Conservation (phyloP, 2,888 invertebrate species). For the Cryptocephalus primarius region DNA sequence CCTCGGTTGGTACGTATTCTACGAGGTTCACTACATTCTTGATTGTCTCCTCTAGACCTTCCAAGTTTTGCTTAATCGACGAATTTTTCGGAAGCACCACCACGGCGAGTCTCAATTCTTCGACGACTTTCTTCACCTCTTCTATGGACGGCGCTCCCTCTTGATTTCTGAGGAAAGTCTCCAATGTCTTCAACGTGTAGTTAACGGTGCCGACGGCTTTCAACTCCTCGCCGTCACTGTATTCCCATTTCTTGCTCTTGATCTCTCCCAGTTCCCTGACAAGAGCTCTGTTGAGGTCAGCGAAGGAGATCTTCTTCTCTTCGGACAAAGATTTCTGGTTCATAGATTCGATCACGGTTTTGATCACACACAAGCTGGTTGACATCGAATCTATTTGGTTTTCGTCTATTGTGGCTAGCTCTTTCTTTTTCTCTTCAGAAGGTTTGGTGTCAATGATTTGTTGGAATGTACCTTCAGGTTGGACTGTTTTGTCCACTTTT, state of each 20-base stretch:
- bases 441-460: neutral
- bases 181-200: conserved; percentile 1
- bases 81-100: conserved; percentile 27
- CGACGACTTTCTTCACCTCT: conserved; percentile 27
- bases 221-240: conserved; percentile 19
- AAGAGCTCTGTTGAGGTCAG: conserved; percentile 11
- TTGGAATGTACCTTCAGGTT: too few species aligned
- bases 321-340: conserved; percentile 18
- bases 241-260: neutral
- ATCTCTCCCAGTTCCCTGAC: too few species aligned
- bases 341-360: neutral
- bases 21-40: conserved; percentile 34
- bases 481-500: too few species aligned
- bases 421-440: neutral
- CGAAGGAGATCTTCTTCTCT: conserved; percentile 21
- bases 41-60: conserved; percentile 30
- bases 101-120: conserved; percentile 29
- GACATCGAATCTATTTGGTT: neutral
- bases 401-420: neutral
- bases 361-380: conserved; percentile 11
- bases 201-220: conserved; percentile 15
- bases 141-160: conserved; percentile 8
- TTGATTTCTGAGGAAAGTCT: neutral
- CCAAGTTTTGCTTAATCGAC: conserved; percentile 26
- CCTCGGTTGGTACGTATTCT: conserved; percentile 26